These are phyloP conservation scores for Rhimphoctona megacephalus DNA, from an alignment of 2,888 invertebrate genomes.

Conservation along the genomic window DNA sequence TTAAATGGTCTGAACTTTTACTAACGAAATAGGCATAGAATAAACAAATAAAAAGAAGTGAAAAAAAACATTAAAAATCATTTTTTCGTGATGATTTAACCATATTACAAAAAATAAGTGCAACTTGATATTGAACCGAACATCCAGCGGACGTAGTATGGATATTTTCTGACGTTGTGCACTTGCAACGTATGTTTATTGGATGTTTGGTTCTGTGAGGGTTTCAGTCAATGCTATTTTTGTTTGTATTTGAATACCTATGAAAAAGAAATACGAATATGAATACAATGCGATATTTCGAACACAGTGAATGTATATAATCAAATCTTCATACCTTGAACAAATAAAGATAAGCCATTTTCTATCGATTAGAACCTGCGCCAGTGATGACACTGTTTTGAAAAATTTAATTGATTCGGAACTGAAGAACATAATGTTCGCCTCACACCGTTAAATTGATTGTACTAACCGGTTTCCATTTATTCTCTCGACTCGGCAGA, in stretches of 20 bases:
- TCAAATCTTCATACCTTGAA: not conserved
- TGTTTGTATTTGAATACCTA: not conserved
- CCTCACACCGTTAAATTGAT: constrained; percentile 23
- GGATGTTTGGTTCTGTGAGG: not conserved
- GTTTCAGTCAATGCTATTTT: not conserved
- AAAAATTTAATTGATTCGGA: constrained; percentile 19
- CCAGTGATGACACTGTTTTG: constrained; percentile 8
- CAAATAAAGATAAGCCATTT: not conserved
- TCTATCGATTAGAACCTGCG: constrained; percentile 9
- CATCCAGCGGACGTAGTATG: too few relatives aligned
- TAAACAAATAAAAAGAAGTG: not conserved
- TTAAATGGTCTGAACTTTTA: not conserved
- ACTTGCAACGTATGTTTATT: too few relatives aligned
- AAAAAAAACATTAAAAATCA: not conserved
- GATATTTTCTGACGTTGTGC: too few relatives aligned
- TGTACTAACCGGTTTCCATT: constrained; percentile 17
- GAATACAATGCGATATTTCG: not conserved
- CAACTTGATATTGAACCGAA: not conserved
- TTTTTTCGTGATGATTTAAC: not conserved
- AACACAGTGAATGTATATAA: not conserved
- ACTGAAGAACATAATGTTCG: not conserved
- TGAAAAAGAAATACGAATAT: not conserved
- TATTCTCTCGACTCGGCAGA: constrained; percentile 18
- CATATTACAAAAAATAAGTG: not conserved
- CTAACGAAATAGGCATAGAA: not conserved